Conservation (phyloP, 2,888 invertebrate genomes). For the Euspilapteryx auroguttella region DNA sequence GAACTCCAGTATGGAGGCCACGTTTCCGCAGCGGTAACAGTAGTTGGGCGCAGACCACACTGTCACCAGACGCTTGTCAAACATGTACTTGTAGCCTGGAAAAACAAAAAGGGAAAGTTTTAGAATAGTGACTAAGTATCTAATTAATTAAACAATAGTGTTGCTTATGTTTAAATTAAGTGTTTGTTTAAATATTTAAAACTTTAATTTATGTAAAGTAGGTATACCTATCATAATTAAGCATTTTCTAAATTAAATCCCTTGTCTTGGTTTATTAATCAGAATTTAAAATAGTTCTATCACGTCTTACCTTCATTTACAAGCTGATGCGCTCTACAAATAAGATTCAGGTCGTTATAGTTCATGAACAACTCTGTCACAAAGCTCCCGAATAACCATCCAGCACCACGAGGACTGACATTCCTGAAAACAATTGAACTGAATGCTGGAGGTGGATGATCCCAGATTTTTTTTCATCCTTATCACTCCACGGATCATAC, state of each 20-base stretch:
- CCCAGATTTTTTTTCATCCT: too few species aligned
- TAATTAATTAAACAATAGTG: too few species aligned
- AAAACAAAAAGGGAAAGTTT: conserved; percentile 9
- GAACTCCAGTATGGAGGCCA: conserved; percentile 95
- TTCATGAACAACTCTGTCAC: conserved; percentile 95
- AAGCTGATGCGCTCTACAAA: conserved; percentile 98
- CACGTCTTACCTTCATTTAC: conserved; percentile 97
- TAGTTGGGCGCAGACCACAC: conserved; percentile 99
- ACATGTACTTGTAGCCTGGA: conserved; percentile 96
- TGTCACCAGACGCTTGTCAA: conserved; percentile 93
- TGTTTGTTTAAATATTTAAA: too few species aligned
- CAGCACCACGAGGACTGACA: conserved; percentile 94
- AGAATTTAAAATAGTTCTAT: too few species aligned
- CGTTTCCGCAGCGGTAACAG: conserved; percentile 98
- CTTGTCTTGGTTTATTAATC: too few species aligned
- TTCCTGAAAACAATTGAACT: conserved; percentile 65
- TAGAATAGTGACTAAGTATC: neutral
- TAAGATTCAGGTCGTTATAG: conserved; percentile 88
- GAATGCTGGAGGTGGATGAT: too few species aligned
- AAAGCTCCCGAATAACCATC: conserved; percentile 94
- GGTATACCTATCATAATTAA: too few species aligned
- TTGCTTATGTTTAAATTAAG: too few species aligned
- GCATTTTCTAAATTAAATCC: too few species aligned
- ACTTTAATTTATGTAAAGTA: too few species aligned
- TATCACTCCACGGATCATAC: too few species aligned